Evolutionary conservation across 2,888 invertebrate genomes (phyloP).

Genomic region (Charanyca ferruginea): DNA sequence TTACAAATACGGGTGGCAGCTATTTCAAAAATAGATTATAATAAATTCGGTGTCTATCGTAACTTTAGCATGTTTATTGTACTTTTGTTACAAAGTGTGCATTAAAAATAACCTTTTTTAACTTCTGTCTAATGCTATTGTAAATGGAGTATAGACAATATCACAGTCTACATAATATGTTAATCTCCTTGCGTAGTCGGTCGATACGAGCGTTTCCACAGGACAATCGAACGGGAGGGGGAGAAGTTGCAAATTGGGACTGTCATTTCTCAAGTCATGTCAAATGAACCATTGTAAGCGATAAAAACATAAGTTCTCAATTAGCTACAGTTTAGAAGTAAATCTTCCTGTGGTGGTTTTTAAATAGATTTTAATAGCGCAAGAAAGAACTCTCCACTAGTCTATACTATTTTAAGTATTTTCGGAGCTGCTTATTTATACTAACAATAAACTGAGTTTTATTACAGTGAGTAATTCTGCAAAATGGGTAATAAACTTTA

Average conservation of each 20-base stretch:
- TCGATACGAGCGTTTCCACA: neutral
- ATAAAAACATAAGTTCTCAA: neutral
- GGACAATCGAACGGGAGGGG: neutral
- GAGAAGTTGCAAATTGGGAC: neutral
- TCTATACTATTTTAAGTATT: constrained; percentile 22
- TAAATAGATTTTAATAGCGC: constrained; percentile 35
- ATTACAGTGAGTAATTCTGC: constrained; percentile 30
- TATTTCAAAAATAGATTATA: too few species aligned
- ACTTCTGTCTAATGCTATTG: too few species aligned
- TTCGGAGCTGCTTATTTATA: constrained; percentile 15
- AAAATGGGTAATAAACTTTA: constrained; percentile 48
- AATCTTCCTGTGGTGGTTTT: constrained; percentile 6
- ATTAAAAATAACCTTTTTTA: too few species aligned
- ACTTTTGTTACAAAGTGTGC: too few species aligned
- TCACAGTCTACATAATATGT: too few species aligned
- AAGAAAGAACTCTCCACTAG: constrained; percentile 15
- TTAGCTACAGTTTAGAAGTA: neutral
- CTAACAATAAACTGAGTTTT: constrained; percentile 31
- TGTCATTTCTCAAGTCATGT: neutral
- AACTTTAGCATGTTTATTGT: too few species aligned
- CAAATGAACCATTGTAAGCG: neutral
- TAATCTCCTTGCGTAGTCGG: too few species aligned
- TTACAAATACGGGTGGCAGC: too few species aligned
- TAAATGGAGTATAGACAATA: too few species aligned
- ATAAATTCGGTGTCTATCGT: too few species aligned